These are phyloP conservation scores for Thunnus maccoyii DNA, from an alignment of 2,113 vertebrate species.

Conservation along the genomic window DNA sequence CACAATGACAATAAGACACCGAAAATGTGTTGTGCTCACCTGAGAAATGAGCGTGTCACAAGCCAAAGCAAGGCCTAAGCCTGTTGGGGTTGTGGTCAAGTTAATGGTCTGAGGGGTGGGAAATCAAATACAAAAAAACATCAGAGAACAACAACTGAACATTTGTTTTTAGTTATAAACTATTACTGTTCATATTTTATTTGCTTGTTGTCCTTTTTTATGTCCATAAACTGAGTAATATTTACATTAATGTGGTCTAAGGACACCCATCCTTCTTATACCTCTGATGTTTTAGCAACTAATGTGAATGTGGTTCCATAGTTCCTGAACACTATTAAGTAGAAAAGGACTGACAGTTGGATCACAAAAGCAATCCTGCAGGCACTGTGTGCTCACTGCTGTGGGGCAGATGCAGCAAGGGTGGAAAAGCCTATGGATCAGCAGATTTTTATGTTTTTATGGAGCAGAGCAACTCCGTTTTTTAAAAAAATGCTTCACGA, in stretches of 20 bases:
- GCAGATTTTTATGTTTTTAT: too few species aligned
- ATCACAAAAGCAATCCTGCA: background rate
- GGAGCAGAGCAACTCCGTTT: too few species aligned
- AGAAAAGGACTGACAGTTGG: background rate
- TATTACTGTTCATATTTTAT: background rate
- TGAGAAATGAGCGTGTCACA: constrained; percentile 96
- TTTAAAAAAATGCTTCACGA: too few species aligned
- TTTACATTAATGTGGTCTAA: background rate
- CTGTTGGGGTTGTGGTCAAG: constrained; percentile 86
- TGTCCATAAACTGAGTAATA: background rate
- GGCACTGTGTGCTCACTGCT: background rate
- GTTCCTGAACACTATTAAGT: background rate
- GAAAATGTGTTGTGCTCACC: constrained; percentile 79
- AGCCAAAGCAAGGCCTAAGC: constrained; percentile 88
- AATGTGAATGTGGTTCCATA: background rate
- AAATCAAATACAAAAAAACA: constrained; percentile 10
- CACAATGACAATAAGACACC: background rate
- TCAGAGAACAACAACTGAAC: background rate
- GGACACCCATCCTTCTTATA: background rate
- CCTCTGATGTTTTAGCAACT: background rate
- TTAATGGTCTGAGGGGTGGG: constrained; percentile 86
- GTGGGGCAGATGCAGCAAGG: background rate
- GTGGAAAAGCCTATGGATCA: background rate
- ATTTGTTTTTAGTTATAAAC: background rate
- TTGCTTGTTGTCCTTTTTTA: background rate